Evolutionary conservation across 2,888 invertebrate species (phyloP).

Genomic region (Mycalesis mineus): DNA sequence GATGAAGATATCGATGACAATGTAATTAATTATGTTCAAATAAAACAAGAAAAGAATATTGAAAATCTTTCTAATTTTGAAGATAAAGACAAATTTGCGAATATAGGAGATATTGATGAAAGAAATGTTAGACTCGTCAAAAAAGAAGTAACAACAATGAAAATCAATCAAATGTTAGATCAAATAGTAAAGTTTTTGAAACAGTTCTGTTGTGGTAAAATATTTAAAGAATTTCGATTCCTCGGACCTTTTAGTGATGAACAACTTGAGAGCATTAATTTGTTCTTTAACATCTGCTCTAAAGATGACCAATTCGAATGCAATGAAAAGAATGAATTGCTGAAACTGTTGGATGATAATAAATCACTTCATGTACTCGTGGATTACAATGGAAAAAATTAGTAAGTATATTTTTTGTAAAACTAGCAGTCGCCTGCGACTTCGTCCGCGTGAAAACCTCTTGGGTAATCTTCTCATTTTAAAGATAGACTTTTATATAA

Average conservation of each 20-base stretch:
- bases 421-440: no score
- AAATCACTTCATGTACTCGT: constrained; percentile 35
- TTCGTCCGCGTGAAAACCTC: no score
- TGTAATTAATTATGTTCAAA: no score
- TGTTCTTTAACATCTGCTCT: constrained; percentile 38
- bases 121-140: no score
- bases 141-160: no score
- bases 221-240: constrained; percentile 46
- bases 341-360: constrained; percentile 30
- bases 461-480: no score
- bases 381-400: constrained; percentile 42
- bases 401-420: constrained; percentile 46
- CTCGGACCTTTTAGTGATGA: constrained; percentile 43
- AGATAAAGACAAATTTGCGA: no score
- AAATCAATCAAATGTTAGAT: neutral
- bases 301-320: constrained; percentile 17
- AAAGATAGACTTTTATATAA: no score
- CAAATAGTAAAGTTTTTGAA: constrained; percentile 43
- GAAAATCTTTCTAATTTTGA: no score
- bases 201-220: constrained; percentile 37
- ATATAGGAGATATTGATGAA: no score
- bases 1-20: no score
- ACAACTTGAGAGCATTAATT: constrained; percentile 37
- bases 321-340: constrained; percentile 22
- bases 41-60: no score